phyloP scores from a whole-genome alignment of 2,113 vertebrate species.

The Microtus ochrogaster region DNA sequence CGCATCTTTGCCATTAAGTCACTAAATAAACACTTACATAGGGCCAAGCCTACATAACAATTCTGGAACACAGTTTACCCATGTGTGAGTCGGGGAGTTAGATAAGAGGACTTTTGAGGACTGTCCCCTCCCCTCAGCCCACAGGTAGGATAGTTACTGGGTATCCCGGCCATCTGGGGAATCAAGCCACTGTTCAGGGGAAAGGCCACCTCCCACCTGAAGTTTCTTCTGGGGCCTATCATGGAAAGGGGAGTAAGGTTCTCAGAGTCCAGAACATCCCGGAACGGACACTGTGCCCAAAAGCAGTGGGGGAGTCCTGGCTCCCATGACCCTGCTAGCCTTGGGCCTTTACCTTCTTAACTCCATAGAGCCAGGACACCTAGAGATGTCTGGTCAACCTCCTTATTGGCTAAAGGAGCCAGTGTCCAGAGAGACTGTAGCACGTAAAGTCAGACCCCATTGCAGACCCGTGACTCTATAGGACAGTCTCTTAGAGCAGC shows the following conservation, averaged over 20 bases:
- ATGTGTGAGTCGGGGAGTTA: background rate
- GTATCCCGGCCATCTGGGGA: background rate
- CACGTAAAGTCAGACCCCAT: background rate
- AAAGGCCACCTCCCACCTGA: background rate
- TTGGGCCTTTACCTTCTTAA: background rate
- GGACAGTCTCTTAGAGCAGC: background rate
- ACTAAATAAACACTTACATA: background rate
- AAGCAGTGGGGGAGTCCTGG: background rate
- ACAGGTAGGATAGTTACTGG: background rate
- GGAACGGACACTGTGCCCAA: background rate
- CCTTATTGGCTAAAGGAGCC: background rate
- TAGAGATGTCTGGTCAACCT: background rate
- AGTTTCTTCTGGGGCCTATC: background rate
- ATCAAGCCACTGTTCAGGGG: background rate
- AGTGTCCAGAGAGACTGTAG: background rate
- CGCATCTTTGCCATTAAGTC: background rate
- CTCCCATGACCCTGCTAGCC: background rate
- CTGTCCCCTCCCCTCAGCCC: background rate
- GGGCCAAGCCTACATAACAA: background rate
- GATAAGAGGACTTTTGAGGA: background rate
- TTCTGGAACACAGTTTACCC: background rate
- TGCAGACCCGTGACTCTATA: rapidly evolving
- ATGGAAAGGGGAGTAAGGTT: background rate
- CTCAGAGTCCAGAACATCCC: background rate
- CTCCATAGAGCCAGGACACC: background rate